Conservation (phyloP, 2,797 vertebrate genomes). For the Argyrosomus regius region DNA sequence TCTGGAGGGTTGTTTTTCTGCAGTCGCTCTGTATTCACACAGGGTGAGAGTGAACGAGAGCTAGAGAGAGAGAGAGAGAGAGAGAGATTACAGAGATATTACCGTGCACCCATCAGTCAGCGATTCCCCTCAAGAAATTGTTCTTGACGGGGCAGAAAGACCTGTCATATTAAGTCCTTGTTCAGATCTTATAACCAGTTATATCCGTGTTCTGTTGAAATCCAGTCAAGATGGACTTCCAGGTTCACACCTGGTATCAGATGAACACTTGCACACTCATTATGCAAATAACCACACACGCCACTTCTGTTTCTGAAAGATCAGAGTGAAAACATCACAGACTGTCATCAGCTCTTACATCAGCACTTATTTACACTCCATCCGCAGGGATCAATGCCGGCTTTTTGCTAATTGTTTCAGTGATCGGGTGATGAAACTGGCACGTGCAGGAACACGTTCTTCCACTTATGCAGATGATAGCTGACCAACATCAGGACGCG, state of each 20-base stretch:
- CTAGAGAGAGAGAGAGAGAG: neutral
- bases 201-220: conserved; percentile 22
- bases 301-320: neutral
- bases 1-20: conserved; percentile 7
- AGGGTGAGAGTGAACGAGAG: conserved; percentile 9
- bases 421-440: neutral
- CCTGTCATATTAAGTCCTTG: conserved; percentile 52
- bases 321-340: conserved; percentile 9
- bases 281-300: conserved; percentile 19
- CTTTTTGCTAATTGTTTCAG: conserved; percentile 7
- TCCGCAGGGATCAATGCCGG: neutral
- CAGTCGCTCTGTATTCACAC: neutral
- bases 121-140: conserved; percentile 52
- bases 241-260: conserved; percentile 33
- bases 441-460: neutral
- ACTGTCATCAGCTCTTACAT: neutral
- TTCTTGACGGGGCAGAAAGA: conserved; percentile 59
- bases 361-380: neutral
- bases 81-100: conserved; percentile 19
- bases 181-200: conserved; percentile 36
- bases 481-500: neutral
- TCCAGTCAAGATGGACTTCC: conserved; percentile 21
- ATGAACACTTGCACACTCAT: conserved; percentile 3
- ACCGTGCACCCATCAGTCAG: conserved; percentile 50
- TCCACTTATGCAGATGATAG: neutral